Conservation (phyloP, 64 coral and sea anemone genomes). For the Anthopleura sola region DNA sequence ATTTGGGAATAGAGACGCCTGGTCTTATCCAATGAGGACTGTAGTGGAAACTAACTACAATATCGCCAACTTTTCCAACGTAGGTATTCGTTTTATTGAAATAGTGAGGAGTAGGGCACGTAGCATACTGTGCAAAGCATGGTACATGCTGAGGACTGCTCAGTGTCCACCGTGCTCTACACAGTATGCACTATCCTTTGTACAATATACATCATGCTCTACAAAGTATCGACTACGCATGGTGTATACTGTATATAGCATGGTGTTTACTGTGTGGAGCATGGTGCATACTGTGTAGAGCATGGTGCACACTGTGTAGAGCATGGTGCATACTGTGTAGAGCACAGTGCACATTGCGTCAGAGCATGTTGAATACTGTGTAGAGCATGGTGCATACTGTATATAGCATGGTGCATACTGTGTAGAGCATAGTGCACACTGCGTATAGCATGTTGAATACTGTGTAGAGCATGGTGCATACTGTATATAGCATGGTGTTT, state of each 20-base stretch:
- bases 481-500: background rate
- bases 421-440: background rate
- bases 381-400: background rate
- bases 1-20: slow-evolving; percentile 51
- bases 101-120: background rate
- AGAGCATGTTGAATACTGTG: background rate
- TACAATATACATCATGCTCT: background rate
- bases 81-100: background rate
- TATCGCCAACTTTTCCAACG: slow-evolving; percentile 1
- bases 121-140: background rate
- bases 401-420: background rate
- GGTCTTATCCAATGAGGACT: slow-evolving; percentile 30
- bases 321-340: background rate
- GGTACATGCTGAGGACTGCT: background rate
- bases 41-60: slow-evolving; percentile 31
- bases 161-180: background rate
- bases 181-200: background rate
- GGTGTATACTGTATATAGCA: background rate
- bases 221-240: background rate
- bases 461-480: background rate
- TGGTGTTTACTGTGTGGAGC: background rate
- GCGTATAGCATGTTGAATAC: background rate
- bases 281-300: background rate
- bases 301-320: background rate
- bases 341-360: background rate